A percentile compares a stretch with the other conserved stretches of the same genome.
phyloP scores from a whole-genome alignment of 2,797 vertebrate genomes.

The Rhyacichthys aspro region DNA sequence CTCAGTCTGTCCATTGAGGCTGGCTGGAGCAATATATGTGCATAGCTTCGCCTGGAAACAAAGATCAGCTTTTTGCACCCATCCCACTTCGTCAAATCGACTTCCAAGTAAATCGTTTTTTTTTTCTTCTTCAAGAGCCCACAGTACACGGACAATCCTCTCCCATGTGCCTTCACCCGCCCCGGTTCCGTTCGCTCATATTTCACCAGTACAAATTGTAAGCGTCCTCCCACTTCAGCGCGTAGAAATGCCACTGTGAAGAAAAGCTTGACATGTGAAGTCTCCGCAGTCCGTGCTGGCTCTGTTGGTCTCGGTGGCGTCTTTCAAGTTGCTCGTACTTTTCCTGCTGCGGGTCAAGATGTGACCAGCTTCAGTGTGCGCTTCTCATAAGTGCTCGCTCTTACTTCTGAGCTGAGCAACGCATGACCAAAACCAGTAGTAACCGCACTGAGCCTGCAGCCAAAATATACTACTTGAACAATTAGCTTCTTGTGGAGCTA shows the following conservation, averaged over 20 bases:
- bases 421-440: slow-evolving; percentile 28
- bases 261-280: slow-evolving; percentile 39
- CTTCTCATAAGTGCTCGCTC: slow-evolving; percentile 49
- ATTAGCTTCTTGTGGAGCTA: background rate
- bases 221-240: slow-evolving; percentile 75
- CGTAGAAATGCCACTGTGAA: slow-evolving; percentile 49
- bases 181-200: slow-evolving; percentile 79
- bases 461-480: slow-evolving; percentile 22
- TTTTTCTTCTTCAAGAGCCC: slow-evolving; percentile 48
- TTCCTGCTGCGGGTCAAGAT: slow-evolving; percentile 44
- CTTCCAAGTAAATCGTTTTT: slow-evolving; percentile 49
- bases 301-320: slow-evolving; percentile 26
- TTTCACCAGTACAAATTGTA: slow-evolving; percentile 78
- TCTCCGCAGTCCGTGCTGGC: slow-evolving; percentile 24
- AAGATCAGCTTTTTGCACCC: slow-evolving; percentile 65
- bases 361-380: slow-evolving; percentile 40
- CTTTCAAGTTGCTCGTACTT: slow-evolving; percentile 40
- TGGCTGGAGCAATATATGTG: slow-evolving; percentile 37
- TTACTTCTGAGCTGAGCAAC: slow-evolving; percentile 19
- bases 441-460: background rate
- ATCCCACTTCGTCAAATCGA: slow-evolving; percentile 69
- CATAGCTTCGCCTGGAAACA: slow-evolving; percentile 52
- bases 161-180: slow-evolving; percentile 81
- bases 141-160: slow-evolving; percentile 70
- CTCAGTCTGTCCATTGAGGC: slow-evolving; percentile 60